Percentiles rank a stretch among this genome's conserved stretches.
Evolutionary conservation across 2,797 vertebrate genomes (phyloP).

Genomic region (Macropus fuliginosus): DNA sequence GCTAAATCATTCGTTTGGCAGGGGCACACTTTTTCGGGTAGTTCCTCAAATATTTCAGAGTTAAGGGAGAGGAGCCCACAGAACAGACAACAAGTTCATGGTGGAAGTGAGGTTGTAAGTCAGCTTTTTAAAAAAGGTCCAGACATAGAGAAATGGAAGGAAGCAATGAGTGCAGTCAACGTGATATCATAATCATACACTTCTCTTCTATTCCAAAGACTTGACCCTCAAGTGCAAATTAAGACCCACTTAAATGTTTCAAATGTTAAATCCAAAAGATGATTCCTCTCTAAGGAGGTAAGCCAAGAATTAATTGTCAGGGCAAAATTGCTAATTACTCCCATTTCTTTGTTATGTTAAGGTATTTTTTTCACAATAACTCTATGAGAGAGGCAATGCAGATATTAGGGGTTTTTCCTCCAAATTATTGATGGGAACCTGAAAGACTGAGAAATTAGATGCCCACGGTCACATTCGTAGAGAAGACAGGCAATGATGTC

Average conservation of each 20-base stretch:
- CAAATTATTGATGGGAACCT: background rate
- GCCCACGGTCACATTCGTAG: background rate
- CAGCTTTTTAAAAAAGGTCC: background rate
- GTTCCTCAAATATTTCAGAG: conserved; percentile 57
- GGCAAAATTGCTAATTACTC: background rate
- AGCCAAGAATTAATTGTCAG: background rate
- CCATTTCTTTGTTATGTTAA: background rate
- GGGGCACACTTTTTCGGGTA: conserved; percentile 13
- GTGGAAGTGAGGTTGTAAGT: background rate
- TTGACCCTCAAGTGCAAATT: background rate
- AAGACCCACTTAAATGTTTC: background rate
- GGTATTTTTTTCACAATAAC: background rate
- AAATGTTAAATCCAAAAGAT: background rate
- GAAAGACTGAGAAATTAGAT: background rate
- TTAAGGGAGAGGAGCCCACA: conserved; percentile 9
- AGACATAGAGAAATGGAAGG: background rate
- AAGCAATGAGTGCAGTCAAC: background rate
- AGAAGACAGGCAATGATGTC: background rate
- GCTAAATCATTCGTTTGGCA: conserved; percentile 8
- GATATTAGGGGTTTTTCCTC: background rate
- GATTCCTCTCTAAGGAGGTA: background rate
- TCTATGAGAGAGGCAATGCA: background rate
- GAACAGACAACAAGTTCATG: background rate
- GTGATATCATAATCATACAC: background rate
- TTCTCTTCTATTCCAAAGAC: background rate